Evolutionary conservation across 2,797 vertebrate species (phyloP), one percentile per base, ranked within the genome.

Genomic region (Phataginus tricuspis): DNA sequence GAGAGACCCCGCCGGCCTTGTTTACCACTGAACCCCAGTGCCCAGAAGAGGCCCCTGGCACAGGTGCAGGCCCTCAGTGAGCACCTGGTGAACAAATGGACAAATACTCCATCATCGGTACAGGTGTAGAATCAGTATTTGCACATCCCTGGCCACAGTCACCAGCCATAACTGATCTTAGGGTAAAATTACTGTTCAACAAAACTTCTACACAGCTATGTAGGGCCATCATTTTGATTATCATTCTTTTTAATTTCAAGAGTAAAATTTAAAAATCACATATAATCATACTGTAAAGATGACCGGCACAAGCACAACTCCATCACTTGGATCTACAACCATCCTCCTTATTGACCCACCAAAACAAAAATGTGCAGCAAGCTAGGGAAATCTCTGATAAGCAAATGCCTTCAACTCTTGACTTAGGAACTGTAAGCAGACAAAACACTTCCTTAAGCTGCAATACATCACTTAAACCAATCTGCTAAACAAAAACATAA

Each of bases 81-180:
- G 59, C 34, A 49, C 21, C 71, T 37, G 23, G 39, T 21, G 49
- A 55, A 7, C 34, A 61, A 42, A 53, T 12, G 27, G 55, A 72
- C 66, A 34, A n/a, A 57, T 11, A 0, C 45, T 4, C 23, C 8
- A 0, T 29, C 15, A 21, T 21, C 69, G 61, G 21, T 0, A 29
- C n/a, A 55, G 12, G n/a, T 2, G 14, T 0, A 23, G 15, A 37
- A 11, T 45, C 64, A 49, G 34, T 5, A 45, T 2, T 45, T 0
- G 37, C 12, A 7, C 11, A 7, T 13, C 39, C 80, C 25, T 37
- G 18, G 66, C 57, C 86, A 29, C 37, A 27, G 42, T n/a, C 37
- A 59, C 55, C 84, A 72, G 37, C 13, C 49, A 0, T 12, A 42
- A 19, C 37, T 71, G 37, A 64, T 42, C 49, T 12, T 71, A 64